phyloP scores from a whole-genome alignment of 2,797 vertebrate genomes.

The Cossypha caffra region DNA sequence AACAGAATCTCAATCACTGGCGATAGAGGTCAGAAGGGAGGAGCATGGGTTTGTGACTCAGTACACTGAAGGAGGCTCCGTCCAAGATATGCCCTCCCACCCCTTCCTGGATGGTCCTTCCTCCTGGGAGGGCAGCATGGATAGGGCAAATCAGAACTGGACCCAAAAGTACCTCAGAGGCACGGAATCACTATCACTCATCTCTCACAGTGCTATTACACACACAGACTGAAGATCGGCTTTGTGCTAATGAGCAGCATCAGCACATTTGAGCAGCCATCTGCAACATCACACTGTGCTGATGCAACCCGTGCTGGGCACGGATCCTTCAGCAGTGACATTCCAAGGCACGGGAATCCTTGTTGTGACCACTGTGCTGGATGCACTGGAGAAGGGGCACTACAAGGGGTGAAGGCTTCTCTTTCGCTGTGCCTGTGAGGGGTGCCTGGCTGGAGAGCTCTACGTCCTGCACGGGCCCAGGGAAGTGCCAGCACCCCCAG shows the following conservation, averaged over 20 bases:
- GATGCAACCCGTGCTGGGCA: not conserved
- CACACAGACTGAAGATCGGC: not conserved
- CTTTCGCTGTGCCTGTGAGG: accelerated
- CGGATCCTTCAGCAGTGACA: not conserved
- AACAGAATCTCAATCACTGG: not conserved
- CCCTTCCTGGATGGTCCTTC: not conserved
- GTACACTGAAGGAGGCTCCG: not conserved
- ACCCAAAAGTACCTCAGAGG: not conserved
- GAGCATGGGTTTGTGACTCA: not conserved
- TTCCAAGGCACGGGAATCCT: accelerated
- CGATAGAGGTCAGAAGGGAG: not conserved
- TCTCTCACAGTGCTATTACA: not conserved
- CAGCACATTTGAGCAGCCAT: not conserved
- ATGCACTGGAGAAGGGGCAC: not conserved
- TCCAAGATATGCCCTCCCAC: not conserved
- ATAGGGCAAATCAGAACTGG: not conserved
- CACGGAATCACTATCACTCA: accelerated
- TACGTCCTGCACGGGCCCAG: too few relatives aligned
- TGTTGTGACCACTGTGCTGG: too few relatives aligned
- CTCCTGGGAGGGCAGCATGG: not conserved
- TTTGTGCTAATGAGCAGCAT: not conserved
- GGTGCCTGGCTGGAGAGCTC: too few relatives aligned
- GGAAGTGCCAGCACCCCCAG: too few relatives aligned
- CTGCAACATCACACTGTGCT: not conserved
- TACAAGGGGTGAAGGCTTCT: accelerated